Base-by-base conservation (phyloP, 2,113 vertebrate genomes). In the Rhineura floridana region DNA sequence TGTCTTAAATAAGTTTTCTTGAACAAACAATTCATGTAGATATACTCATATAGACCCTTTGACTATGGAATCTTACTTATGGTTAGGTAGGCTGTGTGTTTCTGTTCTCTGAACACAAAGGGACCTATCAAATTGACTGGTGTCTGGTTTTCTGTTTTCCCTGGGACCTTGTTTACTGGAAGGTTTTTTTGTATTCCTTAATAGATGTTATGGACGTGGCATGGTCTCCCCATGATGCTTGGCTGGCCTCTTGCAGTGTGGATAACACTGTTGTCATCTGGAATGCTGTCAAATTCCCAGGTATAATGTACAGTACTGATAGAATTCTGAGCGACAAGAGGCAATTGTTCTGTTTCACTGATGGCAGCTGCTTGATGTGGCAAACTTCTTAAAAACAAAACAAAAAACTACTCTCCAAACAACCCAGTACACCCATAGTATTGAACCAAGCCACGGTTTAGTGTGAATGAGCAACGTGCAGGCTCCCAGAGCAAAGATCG, bases 171-270 rank as follows among this genome's bases (percentile, higher is more conserved):
- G 7, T n/a, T 72, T 55, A 52, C 8, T 6, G 12, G 63, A 73
- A 52, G 19, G 91, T 85, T 88, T n/a, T 85, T 91, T 85, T 84
- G 39, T 92, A 9, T 87, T 36, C 33, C 33, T 1, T 63, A 87
- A n/a, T 94, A 99, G 99, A 99, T 95, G 99, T 99, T 85, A 99
- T 99, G 99, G 99, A 99, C 55, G 98, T 99, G 19, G 98, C 99
- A 0, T 99, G 99, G 99, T 99, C 99, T 83, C 99, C 99, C 0
- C 99, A 99, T 6, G 99, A 99, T 12, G 97, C 98, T 85, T 99
- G 99, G 99, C 94, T 99, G 76, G 99, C 99, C 15, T 99, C 99
- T 55, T 99, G 99, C 96, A 99, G 99, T 83, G 98, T 99, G 72
- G 99, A 99, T 95, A 99, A 99, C 95, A 99, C 99, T 69, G 98